Base-by-base conservation (phyloP, 2,888 invertebrate genomes). In the Yponomeuta plumbellus region DNA sequence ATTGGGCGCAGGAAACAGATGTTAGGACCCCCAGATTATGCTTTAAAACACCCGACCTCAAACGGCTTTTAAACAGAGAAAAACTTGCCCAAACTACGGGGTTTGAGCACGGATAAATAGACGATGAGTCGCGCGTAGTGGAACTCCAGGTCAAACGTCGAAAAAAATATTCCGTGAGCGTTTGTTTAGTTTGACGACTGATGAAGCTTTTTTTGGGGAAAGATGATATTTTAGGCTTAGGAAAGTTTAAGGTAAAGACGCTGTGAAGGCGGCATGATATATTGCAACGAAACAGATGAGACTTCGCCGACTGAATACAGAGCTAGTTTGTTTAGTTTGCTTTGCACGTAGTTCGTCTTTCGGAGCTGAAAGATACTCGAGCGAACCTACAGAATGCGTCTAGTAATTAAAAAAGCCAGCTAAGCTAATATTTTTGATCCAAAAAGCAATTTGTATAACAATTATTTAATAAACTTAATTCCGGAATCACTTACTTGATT, bases 1-100 rank as follows among this genome's bases (percentile, higher is more conserved):
- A 79, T 82, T 78, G 80, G 73, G 68, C 67, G 73, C 67, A 74
- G 80, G 83, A 83, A 81, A 73, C 85, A 86, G 85, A 83, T 85
- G 85, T 79, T 78, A 86, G 84, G 83, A 85, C 44, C 44, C 44
- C 44, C 0, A 17, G 13, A 52, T 13, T 52, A 52, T 17, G 17
- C 44, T 52, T 17, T 2, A 52, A 8, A 52, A 17, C 17, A 52
- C 44, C 13, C 44, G 17, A 1, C 13, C 17, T 52, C 2, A 13
- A 17, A 52, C 44, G 3, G 44, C 10, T 52, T 52, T 52, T 13
- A 52, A 52, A 52, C 44, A 13, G 17, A 17, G 17, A 52, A 52
- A 52, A 52, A 1, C 13, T 4, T 52, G 1, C 44, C 3, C 3
- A 52, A 52, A 52, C 6, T 4, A 8, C 17, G 44, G 17, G 44